Conservation (phyloP, 1,140 invertebrate species). For the Aphaenogaster floridana region DNA sequence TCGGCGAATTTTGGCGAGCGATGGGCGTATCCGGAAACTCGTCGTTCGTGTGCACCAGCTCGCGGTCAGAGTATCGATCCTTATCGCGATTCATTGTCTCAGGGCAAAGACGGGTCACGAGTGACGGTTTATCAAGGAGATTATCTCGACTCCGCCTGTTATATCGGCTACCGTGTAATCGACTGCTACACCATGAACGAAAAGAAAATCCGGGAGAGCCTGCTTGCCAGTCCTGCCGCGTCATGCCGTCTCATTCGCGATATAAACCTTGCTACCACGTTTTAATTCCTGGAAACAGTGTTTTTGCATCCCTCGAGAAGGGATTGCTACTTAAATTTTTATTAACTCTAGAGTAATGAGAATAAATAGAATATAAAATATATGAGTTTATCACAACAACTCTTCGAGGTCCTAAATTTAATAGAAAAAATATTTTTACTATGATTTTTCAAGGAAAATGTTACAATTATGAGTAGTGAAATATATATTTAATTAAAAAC, state of each 20-base stretch:
- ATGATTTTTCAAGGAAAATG: not conserved
- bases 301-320: slow-evolving; percentile 9
- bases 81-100: slow-evolving; percentile 50
- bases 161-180: slow-evolving; percentile 37
- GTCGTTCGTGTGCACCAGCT: not conserved
- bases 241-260: slow-evolving; percentile 38
- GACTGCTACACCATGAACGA: not conserved
- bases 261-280: slow-evolving; percentile 21
- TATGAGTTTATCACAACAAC: not conserved
- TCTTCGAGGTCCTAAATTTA: not conserved
- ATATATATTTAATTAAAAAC: not conserved
- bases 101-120: slow-evolving; percentile 36
- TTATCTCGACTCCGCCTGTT: slow-evolving; percentile 37
- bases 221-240: slow-evolving; percentile 20
- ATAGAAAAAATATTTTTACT: not conserved
- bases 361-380: not conserved
- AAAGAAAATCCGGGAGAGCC: slow-evolving; percentile 26
- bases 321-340: slow-evolving; percentile 20
- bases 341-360: not conserved
- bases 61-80: slow-evolving; percentile 19
- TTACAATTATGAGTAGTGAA: not conserved
- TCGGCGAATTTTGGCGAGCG: slow-evolving; percentile 17
- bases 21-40: slow-evolving; percentile 40
- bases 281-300: slow-evolving; percentile 22
- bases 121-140: slow-evolving; percentile 32